Conservation (phyloP, 2,113 vertebrate species). For the Ochotona princeps region DNA sequence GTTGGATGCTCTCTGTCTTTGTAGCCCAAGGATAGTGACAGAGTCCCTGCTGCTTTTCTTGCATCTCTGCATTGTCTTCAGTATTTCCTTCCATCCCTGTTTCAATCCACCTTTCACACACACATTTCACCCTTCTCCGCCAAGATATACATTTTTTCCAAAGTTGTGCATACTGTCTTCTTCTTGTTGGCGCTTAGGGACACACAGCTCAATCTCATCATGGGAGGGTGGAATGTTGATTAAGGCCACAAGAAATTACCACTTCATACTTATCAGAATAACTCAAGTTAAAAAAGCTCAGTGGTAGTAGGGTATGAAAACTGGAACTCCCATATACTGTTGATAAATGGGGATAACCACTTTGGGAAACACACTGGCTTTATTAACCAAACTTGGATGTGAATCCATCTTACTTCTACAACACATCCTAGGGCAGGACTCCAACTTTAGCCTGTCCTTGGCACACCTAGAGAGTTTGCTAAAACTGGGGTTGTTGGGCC, state of each 20-base stretch:
- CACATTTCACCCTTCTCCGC: too few relatives aligned
- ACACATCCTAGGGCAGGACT: not conserved
- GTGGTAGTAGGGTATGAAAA: not conserved
- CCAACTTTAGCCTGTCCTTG: not conserved
- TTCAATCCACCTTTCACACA: rapidly evolving
- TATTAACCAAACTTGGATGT: not conserved
- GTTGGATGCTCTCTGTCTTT: not conserved
- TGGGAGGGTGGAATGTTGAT: slow-evolving; percentile 5
- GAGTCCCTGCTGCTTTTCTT: not conserved
- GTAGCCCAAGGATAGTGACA: not conserved
- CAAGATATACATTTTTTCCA: not conserved
- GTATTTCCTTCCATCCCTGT: not conserved
- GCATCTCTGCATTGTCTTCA: not conserved
- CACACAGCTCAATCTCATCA: not conserved
- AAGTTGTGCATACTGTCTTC: not conserved
- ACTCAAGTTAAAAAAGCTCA: not conserved
- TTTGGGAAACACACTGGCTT: slow-evolving; percentile 16
- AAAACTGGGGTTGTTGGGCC: not conserved
- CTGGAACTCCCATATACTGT: not conserved
- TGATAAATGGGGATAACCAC: not conserved
- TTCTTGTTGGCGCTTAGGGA: not conserved
- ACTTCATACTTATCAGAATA: not conserved
- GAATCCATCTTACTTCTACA: not conserved
- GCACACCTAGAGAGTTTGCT: not conserved
- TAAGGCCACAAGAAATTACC: not conserved